Base-by-base conservation (phyloP, 2,888 invertebrate genomes). In the Lithosia quadra region DNA sequence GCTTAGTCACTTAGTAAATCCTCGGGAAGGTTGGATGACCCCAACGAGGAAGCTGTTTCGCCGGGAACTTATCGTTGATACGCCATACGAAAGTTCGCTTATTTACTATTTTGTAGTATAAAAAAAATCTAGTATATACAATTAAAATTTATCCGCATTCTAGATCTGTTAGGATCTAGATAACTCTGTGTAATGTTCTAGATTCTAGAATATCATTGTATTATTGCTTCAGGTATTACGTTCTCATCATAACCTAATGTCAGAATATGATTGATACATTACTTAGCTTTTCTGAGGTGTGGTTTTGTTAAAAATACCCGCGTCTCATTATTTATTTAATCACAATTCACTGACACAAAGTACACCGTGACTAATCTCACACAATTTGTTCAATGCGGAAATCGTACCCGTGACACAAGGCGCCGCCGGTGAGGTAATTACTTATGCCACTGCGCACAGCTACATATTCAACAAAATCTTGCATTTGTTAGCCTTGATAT, bases 321-420 rank as follows among this genome's bases (percentile, higher is more conserved):
- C 24, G 58, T 24, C 39, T 24, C 53, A 55, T 55, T 33, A 55
- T n/a, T 55, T 58, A 33, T 58, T 58, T 58, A 58, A n/a, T 57
- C 57, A 57, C 57, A 57, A 57, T 28, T 57, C 18, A 7, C 28
- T 18, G 11, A 33, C 2, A 57, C 57, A 57, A 57, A 5, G 28
- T 13, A 0, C n/a, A n/a, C 33, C 58, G 58, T 58, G 58, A 58
- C 58, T 33, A 58, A 58, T 58, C 33, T 58, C 58, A 34, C 58
- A 58, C 33, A 24, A 24, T 58, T n/a, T 28, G 58, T 58, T 58
- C 58, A 58, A 58, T 28, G 58, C 58, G 58, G 58, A 58, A 28
- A 58, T 34, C 33, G 58, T 33, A 33, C n/a, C 33, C 11, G 58
- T 28, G 58, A 33, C 33, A 58, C n/a, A 18, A 28, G 18, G 58